These are phyloP conservation scores for Drosophila prolongata DNA, from an alignment of 2,888 invertebrate species.

Conservation along the genomic window DNA sequence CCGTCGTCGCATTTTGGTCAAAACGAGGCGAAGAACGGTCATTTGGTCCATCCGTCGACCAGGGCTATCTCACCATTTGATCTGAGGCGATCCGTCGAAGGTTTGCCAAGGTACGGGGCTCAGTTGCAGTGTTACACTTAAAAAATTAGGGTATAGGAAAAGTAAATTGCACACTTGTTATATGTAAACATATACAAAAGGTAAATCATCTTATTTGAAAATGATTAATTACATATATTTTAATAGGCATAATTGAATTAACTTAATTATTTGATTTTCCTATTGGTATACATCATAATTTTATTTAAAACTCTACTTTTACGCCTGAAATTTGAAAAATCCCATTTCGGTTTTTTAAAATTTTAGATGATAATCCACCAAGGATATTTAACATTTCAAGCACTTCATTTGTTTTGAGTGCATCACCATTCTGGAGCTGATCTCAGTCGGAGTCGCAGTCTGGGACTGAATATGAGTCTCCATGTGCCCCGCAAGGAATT, in stretches of 20 bases:
- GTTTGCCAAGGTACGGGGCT: slow-evolving; percentile 33
- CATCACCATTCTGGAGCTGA: slow-evolving; percentile 17
- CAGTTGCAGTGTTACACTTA: slow-evolving; percentile 3
- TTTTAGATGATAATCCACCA: too few relatives aligned
- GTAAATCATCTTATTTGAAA: too few relatives aligned
- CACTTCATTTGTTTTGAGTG: slow-evolving; percentile 3
- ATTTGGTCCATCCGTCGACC: slow-evolving; percentile 34
- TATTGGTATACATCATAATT: too few relatives aligned
- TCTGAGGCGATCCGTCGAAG: slow-evolving; percentile 66
- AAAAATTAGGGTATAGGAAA: background rate
- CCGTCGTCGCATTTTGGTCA: slow-evolving; percentile 51
- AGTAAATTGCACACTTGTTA: too few relatives aligned
- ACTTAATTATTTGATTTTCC: too few relatives aligned
- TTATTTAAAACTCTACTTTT: too few relatives aligned
- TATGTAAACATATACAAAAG: too few relatives aligned
- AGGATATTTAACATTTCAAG: too few relatives aligned
- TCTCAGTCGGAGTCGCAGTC: slow-evolving; percentile 22
- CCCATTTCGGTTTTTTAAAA: too few relatives aligned
- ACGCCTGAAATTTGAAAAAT: too few relatives aligned
- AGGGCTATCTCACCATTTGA: slow-evolving; percentile 68
- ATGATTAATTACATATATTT: too few relatives aligned
- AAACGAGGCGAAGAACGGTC: slow-evolving; percentile 46
- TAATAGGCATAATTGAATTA: too few relatives aligned
- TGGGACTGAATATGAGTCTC: slow-evolving; percentile 25
- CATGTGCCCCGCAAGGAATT: slow-evolving; percentile 72